Percentiles rank a stretch among this genome's conserved stretches.
Conservation (phyloP, 2,888 invertebrate genomes). For the Patella caerulea region DNA sequence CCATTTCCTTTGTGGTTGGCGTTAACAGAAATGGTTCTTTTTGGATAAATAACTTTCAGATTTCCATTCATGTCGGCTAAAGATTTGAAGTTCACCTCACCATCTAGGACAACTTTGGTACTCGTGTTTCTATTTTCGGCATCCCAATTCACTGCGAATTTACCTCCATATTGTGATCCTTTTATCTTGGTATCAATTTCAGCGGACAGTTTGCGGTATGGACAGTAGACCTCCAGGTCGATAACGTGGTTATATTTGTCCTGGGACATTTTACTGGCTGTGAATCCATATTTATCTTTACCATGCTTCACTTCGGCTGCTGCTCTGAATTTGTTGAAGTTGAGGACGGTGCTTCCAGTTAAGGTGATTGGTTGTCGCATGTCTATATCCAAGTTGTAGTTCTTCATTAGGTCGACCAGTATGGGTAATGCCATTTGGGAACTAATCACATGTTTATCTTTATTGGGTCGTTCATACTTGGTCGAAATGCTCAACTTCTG, state of each 20-base stretch:
- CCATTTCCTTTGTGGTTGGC: conserved; percentile 36
- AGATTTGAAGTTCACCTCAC: conserved; percentile 34
- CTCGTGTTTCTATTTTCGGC: conserved; percentile 42
- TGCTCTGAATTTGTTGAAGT: conserved; percentile 22
- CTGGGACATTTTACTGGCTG: conserved; percentile 22
- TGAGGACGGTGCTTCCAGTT: neutral
- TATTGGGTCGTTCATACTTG: neutral
- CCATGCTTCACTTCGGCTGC: conserved; percentile 32
- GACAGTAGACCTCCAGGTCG: conserved; percentile 37
- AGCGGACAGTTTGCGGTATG: conserved; percentile 38
- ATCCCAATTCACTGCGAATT: conserved; percentile 51
- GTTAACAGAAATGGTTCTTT: conserved; percentile 34
- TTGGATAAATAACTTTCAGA: conserved; percentile 40
- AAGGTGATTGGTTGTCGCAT: neutral
- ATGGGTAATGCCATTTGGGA: neutral
- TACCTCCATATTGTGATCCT: conserved; percentile 30
- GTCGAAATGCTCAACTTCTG: conserved; percentile 11
- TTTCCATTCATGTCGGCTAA: conserved; percentile 40
- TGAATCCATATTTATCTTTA: conserved; percentile 30
- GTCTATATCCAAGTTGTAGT: neutral
- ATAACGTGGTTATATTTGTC: conserved; percentile 25
- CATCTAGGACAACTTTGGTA: conserved; percentile 38
- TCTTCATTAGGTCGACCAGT: too few species aligned
- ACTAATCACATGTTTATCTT: neutral
- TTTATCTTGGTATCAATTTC: conserved; percentile 30